Percentiles rank a stretch among this genome's conserved stretches.
Evolutionary conservation across 2,888 invertebrate genomes (phyloP).

Genomic region (Smittia sp.): DNA sequence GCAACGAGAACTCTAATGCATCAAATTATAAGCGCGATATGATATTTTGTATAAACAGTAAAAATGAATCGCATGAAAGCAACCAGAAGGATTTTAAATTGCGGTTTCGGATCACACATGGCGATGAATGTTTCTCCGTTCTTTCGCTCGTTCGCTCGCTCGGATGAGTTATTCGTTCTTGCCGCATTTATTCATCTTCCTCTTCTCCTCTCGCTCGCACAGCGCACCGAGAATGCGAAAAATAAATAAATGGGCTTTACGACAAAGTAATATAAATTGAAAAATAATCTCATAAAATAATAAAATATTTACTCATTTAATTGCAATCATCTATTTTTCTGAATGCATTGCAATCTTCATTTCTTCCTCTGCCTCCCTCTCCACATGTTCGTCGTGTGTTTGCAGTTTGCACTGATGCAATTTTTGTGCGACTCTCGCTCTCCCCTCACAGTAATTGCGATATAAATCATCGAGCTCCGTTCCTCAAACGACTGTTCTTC

Average conservation of each 20-base stretch:
- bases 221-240: not conserved
- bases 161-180: constrained; percentile 13
- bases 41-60: not conserved
- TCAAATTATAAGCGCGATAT: no score
- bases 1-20: no score
- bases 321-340: constrained; percentile 28
- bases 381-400: not conserved
- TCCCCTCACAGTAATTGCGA: constrained; percentile 22
- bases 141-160: constrained; percentile 4
- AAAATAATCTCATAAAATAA: constrained; percentile 30
- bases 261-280: constrained; percentile 35
- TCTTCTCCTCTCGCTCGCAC: not conserved
- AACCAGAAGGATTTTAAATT: constrained; percentile 12
- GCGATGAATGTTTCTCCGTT: constrained; percentile 22
- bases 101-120: constrained; percentile 38
- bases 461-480: constrained; percentile 21
- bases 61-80: constrained; percentile 15
- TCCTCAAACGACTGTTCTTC: not conserved
- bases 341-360: not conserved
- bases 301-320: constrained; percentile 33
- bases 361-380: not conserved
- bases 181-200: constrained; percentile 19
- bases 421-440: not conserved
- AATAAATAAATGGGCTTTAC: constrained; percentile 13
- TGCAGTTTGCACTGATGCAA: not conserved